Evolutionary conservation across 2,113 vertebrate genomes (phyloP).

Genomic region (Entosphenus tridentatus): DNA sequence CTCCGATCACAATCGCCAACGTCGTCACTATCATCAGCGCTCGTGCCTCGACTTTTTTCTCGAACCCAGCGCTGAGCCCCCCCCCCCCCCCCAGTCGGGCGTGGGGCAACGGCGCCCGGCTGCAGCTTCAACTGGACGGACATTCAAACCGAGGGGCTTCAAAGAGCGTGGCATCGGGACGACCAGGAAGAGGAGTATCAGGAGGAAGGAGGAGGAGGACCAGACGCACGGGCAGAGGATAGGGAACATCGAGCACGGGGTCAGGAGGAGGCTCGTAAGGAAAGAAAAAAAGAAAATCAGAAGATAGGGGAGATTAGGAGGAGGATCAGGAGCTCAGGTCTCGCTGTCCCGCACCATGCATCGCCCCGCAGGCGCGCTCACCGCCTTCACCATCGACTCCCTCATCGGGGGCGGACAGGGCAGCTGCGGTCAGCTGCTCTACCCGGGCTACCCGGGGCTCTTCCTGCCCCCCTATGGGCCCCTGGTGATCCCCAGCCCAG

Average conservation of each 20-base stretch:
- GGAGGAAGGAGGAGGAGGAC: neutral
- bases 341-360: neutral
- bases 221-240: neutral
- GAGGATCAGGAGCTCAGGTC: neutral
- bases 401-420: neutral
- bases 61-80: no score
- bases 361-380: neutral
- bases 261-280: neutral
- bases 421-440: constrained; percentile 3
- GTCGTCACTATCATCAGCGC: no score
- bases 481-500: neutral
- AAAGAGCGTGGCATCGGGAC: no score
- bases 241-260: neutral
- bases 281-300: neutral
- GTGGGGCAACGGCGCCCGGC: no score
- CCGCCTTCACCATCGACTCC: constrained; percentile 5
- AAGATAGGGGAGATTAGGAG: neutral
- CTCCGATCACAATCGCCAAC: no score
- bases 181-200: no score
- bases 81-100: no score
- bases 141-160: no score
- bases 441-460: constrained; percentile 5
- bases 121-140: no score
- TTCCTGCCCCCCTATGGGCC: constrained; percentile 3
- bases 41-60: no score